A percentile compares a stretch with the other conserved stretches of the same genome.
Evolutionary conservation across 2,888 invertebrate species (phyloP).

Genomic region (Volucella bombylans): DNA sequence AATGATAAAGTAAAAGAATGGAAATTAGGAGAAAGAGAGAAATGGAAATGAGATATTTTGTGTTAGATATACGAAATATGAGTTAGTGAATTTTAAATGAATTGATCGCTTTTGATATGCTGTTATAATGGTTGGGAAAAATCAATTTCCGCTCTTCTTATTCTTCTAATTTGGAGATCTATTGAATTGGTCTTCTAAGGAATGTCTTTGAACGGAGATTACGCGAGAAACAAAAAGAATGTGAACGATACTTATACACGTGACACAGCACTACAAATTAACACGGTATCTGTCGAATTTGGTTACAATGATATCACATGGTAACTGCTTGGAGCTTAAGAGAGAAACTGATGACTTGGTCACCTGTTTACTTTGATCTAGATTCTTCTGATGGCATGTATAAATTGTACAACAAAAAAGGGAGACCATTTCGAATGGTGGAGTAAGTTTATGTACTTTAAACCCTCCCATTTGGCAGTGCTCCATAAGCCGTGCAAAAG

Average conservation of each 20-base stretch:
- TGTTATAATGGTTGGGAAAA: constrained; percentile 16
- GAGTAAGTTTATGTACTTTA: no score
- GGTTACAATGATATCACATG: no score
- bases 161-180: constrained; percentile 53
- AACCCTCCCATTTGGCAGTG: no score
- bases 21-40: constrained; percentile 66
- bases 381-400: no score
- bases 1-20: constrained; percentile 64
- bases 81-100: constrained; percentile 67
- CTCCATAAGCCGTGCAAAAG: no score
- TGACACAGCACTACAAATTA: neutral
- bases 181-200: constrained; percentile 48
- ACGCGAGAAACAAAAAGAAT: neutral
- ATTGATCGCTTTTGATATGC: constrained; percentile 56
- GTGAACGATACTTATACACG: neutral
- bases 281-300: no score
- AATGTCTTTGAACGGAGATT: neutral
- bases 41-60: constrained; percentile 67
- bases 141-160: neutral
- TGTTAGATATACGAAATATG: constrained; percentile 70
- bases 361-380: no score
- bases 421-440: no score
- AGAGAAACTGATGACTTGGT: no score
- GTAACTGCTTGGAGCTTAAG: no score
- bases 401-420: no score